phyloP scores from a whole-genome alignment of 2,113 vertebrate genomes.

The Anhinga anhinga region DNA sequence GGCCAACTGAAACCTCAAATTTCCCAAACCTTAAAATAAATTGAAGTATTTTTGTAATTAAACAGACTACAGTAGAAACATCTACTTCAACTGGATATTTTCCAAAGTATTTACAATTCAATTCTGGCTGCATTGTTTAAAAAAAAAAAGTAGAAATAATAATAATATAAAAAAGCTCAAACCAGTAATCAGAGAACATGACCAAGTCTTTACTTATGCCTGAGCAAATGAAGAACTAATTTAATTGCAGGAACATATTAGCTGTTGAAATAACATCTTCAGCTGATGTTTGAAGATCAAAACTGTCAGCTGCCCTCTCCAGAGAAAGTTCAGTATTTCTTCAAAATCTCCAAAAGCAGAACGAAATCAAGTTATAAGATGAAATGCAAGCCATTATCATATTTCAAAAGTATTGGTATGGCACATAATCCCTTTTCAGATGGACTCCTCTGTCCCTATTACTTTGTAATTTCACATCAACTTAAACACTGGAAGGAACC shows the following conservation, averaged over 20 bases:
- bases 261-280: background rate
- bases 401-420: background rate
- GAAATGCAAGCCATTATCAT: background rate
- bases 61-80: conserved; percentile 47
- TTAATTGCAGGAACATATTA: background rate
- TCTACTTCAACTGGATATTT: conserved; percentile 32
- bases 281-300: background rate
- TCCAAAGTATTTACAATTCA: conserved; percentile 42
- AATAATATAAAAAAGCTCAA: background rate
- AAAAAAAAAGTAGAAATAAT: background rate
- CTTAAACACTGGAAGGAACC: background rate
- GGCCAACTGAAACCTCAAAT: background rate
- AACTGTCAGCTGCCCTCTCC: background rate
- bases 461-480: background rate
- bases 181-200: background rate
- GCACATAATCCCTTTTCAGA: background rate
- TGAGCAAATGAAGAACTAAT: background rate
- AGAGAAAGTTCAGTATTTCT: background rate
- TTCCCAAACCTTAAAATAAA: conserved; percentile 32
- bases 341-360: background rate
- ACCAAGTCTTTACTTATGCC: background rate
- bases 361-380: background rate
- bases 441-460: background rate
- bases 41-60: conserved; percentile 10
- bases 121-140: background rate